phyloP scores from a whole-genome alignment of 92 coral and sea anemone species.

The Epizoanthus rinbou region DNA sequence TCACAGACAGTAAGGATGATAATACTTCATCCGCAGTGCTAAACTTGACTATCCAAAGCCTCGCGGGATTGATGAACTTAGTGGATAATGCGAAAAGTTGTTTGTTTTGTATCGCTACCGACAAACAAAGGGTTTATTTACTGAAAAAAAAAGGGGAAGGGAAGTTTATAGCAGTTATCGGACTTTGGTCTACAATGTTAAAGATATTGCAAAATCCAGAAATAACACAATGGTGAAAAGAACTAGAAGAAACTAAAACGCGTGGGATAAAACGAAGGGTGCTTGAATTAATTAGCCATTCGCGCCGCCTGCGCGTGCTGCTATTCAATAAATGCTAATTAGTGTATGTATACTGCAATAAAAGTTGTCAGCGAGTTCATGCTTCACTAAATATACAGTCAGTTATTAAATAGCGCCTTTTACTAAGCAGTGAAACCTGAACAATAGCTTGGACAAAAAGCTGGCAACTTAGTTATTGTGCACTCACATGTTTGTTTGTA shows the following conservation, averaged over 20 bases:
- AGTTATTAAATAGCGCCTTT: conserved; percentile 6
- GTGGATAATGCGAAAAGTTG: neutral
- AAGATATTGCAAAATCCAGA: neutral
- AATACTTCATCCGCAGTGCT: no score
- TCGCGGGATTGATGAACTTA: neutral
- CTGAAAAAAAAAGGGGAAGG: neutral
- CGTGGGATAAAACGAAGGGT: conserved; percentile 23
- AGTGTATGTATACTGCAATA: conserved; percentile 2
- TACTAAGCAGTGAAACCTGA: neutral
- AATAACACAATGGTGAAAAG: neutral
- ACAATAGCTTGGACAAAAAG: neutral
- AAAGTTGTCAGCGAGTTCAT: neutral
- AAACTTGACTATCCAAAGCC: neutral
- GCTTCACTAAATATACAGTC: conserved; percentile 1
- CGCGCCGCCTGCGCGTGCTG: conserved; percentile 34
- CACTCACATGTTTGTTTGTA: conserved; percentile 3
- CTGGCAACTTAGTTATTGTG: neutral
- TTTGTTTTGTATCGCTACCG: neutral
- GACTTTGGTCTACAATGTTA: neutral
- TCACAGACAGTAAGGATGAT: no score
- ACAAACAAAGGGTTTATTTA: neutral
- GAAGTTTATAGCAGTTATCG: neutral
- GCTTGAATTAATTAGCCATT: neutral
- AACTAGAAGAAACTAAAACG: neutral
- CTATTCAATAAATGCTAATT: neutral